These are phyloP conservation scores for Troides aeacus DNA, from an alignment of 2,888 invertebrate species.

Conservation along the genomic window DNA sequence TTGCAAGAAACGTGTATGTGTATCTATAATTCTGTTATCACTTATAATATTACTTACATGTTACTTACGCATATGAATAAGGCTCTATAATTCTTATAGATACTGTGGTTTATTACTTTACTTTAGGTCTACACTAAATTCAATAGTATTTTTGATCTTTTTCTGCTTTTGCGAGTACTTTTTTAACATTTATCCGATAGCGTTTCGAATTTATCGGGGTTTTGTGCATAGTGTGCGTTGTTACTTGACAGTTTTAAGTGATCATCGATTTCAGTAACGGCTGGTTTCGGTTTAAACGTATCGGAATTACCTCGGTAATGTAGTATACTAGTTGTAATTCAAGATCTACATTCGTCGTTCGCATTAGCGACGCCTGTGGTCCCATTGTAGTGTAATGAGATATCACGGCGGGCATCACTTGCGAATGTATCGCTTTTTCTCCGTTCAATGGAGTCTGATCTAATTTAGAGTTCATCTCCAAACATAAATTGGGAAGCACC, in stretches of 20 bases:
- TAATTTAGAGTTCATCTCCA: constrained; percentile 30
- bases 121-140: neutral
- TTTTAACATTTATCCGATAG: constrained; percentile 25
- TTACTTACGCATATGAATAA: neutral
- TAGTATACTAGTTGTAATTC: constrained; percentile 36
- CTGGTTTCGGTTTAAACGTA: constrained; percentile 40
- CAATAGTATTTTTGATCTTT: constrained; percentile 5
- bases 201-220: constrained; percentile 30
- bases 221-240: constrained; percentile 30
- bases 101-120: neutral
- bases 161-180: constrained; percentile 12
- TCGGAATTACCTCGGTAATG: constrained; percentile 30
- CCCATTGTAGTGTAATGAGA: constrained; percentile 46
- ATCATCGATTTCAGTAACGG: constrained; percentile 41
- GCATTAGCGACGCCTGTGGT: constrained; percentile 43
- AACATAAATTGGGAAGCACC: neutral
- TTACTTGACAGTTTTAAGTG: constrained; percentile 38
- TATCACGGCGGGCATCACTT: constrained; percentile 39
- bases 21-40: too few relatives aligned
- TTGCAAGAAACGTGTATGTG: too few relatives aligned
- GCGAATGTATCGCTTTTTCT: constrained; percentile 37
- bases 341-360: constrained; percentile 41
- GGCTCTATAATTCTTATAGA: neutral
- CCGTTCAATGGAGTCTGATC: constrained; percentile 27
- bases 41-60: neutral